phyloP scores from a whole-genome alignment of 2,888 invertebrate species.

The Corythucha ciliata region DNA sequence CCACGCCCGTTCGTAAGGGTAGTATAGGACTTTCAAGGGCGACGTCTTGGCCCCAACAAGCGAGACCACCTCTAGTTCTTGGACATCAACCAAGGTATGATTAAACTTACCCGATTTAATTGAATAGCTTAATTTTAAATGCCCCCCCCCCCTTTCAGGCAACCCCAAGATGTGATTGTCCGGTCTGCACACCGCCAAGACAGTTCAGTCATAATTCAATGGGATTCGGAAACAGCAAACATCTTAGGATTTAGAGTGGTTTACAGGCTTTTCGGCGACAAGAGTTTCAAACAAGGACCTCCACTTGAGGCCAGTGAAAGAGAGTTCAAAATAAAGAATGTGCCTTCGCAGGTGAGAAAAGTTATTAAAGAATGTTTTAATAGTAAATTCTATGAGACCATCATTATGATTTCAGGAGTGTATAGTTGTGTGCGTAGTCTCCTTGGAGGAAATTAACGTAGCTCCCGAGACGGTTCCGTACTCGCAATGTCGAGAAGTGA shows the following conservation, averaged over 20 bases:
- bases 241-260: constrained; percentile 84
- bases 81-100: constrained; percentile 29
- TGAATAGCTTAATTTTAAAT: no score
- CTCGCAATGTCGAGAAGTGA: constrained; percentile 78
- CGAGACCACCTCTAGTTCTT: constrained; percentile 33
- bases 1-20: constrained; percentile 30
- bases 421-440: constrained; percentile 86
- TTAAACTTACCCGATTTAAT: background rate
- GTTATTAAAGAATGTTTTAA: no score
- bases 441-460: constrained; percentile 78
- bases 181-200: constrained; percentile 78
- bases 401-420: constrained; percentile 59
- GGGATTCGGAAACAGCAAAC: constrained; percentile 80
- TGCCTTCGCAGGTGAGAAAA: constrained; percentile 66
- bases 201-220: constrained; percentile 79
- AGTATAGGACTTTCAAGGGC: constrained; percentile 30
- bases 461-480: constrained; percentile 78
- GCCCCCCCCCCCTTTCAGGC: no score
- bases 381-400: no score
- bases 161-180: constrained; percentile 52
- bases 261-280: constrained; percentile 80
- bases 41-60: constrained; percentile 32
- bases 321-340: constrained; percentile 87
- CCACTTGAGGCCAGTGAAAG: constrained; percentile 80
- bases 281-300: constrained; percentile 81